These are phyloP conservation scores for Microtus montanus DNA, from an alignment of 2,113 vertebrate genomes.

Conservation along the genomic window DNA sequence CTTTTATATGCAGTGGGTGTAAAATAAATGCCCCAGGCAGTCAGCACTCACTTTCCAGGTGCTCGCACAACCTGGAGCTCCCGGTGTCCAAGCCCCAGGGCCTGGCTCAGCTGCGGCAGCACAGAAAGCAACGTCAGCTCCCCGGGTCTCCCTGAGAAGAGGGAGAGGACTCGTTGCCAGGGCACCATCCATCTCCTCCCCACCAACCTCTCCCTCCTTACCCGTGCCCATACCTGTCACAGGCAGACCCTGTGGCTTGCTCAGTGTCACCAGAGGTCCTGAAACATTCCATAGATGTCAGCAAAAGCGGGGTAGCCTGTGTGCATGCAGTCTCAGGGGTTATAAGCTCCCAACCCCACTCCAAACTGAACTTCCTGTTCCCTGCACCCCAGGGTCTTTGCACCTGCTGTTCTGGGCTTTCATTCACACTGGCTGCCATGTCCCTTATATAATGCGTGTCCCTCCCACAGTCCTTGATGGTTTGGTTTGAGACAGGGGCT, in stretches of 20 bases:
- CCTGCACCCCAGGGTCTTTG: not conserved
- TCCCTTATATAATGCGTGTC: not conserved
- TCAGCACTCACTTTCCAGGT: slow-evolving; percentile 79
- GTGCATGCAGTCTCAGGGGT: no score
- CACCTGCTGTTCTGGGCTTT: not conserved
- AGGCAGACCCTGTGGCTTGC: slow-evolving; percentile 83
- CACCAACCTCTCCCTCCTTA: not conserved
- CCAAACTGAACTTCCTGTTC: not conserved
- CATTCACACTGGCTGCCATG: not conserved
- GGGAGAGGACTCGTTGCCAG: not conserved
- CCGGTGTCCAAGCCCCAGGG: slow-evolving; percentile 66
- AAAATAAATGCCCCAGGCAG: not conserved
- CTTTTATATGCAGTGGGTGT: not conserved
- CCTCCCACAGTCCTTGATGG: not conserved
- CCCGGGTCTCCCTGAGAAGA: slow-evolving; percentile 72
- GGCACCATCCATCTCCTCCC: not conserved
- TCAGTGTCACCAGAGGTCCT: slow-evolving; percentile 85
- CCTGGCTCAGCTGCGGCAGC: slow-evolving; percentile 81
- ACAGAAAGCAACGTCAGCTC: slow-evolving; percentile 78
- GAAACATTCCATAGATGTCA: slow-evolving; percentile 32
- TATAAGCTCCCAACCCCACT: not conserved
- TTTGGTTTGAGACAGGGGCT: not conserved
- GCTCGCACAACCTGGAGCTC: slow-evolving; percentile 85
- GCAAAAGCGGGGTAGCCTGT: not conserved
- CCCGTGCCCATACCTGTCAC: slow-evolving; percentile 80